Base-by-base conservation (phyloP, 2,888 invertebrate genomes). In the Synergus laeviventris region DNA sequence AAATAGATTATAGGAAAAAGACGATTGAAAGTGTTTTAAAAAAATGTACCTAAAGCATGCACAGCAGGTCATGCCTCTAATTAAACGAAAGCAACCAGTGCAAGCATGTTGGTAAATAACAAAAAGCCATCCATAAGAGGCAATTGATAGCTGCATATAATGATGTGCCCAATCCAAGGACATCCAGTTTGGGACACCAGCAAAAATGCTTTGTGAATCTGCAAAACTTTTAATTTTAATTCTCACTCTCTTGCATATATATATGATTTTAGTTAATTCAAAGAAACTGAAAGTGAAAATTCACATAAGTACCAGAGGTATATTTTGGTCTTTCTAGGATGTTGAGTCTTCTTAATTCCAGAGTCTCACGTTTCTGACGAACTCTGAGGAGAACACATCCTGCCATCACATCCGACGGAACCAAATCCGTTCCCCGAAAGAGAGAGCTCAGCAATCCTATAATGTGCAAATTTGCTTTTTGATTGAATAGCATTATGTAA, bases 61-160 rank as follows among this genome's bases (percentile, higher is more conserved):
- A 87, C 96, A 96, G 87, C 95, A 96, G 5, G 94, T 94, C 84
- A 95, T 91, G 86, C 94, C 93, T 9, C 92, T 92, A 42, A 94
- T 92, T 76, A 97, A 91, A 82, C 94, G 94, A 91, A 95, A 96
- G 82, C 95, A 92, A 2, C 96, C 96, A 0, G 95, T 95, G 79
- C 94, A 94, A 80, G 95, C 94, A 88, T 96, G 94, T 45, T 94
- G 92, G 88, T 96, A 96, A 86, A 97, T 91, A 78, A 96, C 96
- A 86, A 96, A 95, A 0, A 97, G 95, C 97, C 97, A 97, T 0
- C 97, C 97, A 88, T 98, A 98, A 9, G 96, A 94, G 7, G 96
- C 96, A 89, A 96, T 94, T 0, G 97, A 96, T 84, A 96, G 93
- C 87, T 95, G 94, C 86, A 97, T 92, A 88, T 95, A 97, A 90